Evolutionary conservation across 2,113 vertebrate species (phyloP).

Genomic region (Onychostoma macrolepis): DNA sequence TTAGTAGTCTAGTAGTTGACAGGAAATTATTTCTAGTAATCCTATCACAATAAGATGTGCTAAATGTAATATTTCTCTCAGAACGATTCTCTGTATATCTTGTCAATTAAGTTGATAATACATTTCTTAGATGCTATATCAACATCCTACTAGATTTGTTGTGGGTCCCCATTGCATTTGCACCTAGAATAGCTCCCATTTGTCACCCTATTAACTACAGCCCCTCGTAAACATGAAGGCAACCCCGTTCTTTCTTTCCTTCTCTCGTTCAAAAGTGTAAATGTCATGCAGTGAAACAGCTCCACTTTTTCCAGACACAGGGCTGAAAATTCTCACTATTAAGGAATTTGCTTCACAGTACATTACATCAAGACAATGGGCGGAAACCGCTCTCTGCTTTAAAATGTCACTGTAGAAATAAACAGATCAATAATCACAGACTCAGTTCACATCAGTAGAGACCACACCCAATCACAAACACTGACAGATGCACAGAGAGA

Average conservation of each 20-base stretch:
- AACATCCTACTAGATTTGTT: too few relatives aligned
- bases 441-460: neutral
- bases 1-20: neutral
- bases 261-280: neutral
- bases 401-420: conserved; percentile 3
- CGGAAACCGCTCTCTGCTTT: neutral
- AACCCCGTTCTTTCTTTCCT: neutral
- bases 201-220: neutral
- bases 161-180: neutral
- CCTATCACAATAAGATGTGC: neutral
- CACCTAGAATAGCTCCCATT: neutral
- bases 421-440: neutral
- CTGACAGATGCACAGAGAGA: neutral
- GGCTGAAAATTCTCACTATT: neutral
- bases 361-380: neutral
- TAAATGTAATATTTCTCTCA: neutral
- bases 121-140: neutral
- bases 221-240: neutral
- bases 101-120: neutral
- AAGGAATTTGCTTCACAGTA: neutral
- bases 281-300: neutral
- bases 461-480: conserved; percentile 17
- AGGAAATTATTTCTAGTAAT: neutral
- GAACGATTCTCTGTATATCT: neutral
- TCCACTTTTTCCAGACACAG: neutral